Conservation (phyloP, 2,888 invertebrate genomes). For the Merodon equestris region DNA sequence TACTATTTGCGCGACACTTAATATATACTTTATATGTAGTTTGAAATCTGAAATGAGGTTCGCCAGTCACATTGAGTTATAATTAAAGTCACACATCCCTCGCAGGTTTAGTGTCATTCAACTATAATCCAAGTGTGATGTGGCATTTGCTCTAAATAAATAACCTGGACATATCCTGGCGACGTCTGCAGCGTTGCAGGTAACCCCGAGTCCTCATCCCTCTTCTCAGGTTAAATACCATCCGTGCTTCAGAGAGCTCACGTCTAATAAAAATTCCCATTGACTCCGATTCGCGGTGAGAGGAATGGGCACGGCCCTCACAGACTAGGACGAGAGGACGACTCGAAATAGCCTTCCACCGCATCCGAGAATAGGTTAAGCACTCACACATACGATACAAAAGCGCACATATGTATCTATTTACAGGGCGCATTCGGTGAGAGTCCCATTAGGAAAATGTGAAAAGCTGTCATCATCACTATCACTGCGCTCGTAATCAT, state of each 20-base stretch:
- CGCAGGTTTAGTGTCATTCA: not conserved
- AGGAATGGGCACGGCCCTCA: no score
- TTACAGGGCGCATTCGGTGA: not conserved
- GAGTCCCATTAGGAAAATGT: constrained; percentile 57
- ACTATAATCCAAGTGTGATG: constrained; percentile 26
- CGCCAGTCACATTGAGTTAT: constrained; percentile 17
- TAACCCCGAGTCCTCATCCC: constrained; percentile 17
- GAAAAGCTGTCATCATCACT: constrained; percentile 68
- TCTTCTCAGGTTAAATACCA: constrained; percentile 40
- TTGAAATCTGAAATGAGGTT: constrained; percentile 47
- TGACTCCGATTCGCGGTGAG: constrained; percentile 34
- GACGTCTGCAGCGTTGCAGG: constrained; percentile 9
- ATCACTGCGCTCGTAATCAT: constrained; percentile 36
- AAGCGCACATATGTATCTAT: constrained; percentile 3
- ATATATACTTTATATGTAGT: no score
- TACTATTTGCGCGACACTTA: constrained; percentile 38
- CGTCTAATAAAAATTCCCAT: constrained; percentile 39
- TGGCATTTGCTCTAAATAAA: constrained; percentile 36
- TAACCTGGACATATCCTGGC: constrained; percentile 40
- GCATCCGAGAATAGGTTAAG: constrained; percentile 57
- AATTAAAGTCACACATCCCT: constrained; percentile 44
- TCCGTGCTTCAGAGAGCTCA: constrained; percentile 16
- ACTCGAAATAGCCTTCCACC: constrained; percentile 38
- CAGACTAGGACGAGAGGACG: constrained; percentile 24
- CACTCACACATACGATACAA: constrained; percentile 39